Conservation (phyloP, 2,888 invertebrate species). For the Oegoconia quadripuncta region DNA sequence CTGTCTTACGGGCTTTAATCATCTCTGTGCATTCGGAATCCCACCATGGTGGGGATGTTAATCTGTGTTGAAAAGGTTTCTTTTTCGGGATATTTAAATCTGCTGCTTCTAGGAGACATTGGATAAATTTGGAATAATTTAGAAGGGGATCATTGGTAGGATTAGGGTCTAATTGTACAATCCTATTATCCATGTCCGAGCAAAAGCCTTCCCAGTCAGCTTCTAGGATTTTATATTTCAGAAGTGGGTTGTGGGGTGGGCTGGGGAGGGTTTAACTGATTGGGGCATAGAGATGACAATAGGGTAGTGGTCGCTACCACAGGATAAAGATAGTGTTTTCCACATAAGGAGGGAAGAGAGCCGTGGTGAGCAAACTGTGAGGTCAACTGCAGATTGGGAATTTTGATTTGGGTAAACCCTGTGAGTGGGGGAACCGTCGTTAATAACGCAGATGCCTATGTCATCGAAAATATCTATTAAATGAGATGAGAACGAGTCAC, state of each 20-base stretch:
- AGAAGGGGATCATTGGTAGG: background rate
- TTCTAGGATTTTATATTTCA: conserved; percentile 8
- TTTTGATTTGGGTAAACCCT: conserved; percentile 8
- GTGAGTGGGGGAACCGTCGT: conserved; percentile 11
- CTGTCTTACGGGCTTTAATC: conserved; percentile 1
- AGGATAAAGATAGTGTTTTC: conserved; percentile 1
- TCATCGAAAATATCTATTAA: conserved; percentile 5
- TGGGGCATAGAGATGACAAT: conserved; percentile 4
- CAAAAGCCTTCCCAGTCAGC: conserved; percentile 5
- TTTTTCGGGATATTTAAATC: conserved; percentile 2
- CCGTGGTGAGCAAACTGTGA: conserved; percentile 9
- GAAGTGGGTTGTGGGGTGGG: background rate
- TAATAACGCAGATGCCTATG: background rate
- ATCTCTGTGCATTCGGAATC: conserved; percentile 10
- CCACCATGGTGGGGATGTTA: conserved; percentile 12
- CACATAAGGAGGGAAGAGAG: conserved; percentile 8
- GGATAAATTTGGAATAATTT: too few species aligned
- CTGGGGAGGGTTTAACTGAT: background rate
- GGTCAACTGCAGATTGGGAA: conserved; percentile 8
- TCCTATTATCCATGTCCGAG: background rate
- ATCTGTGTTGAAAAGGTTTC: background rate
- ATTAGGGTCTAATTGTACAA: background rate
- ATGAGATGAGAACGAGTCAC: background rate
- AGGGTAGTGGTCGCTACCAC: conserved; percentile 16
- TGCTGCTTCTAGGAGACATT: background rate